These are phyloP conservation scores for Zoanthus sansibaricus DNA, from an alignment of 92 coral and sea anemone genomes.

Conservation along the genomic window DNA sequence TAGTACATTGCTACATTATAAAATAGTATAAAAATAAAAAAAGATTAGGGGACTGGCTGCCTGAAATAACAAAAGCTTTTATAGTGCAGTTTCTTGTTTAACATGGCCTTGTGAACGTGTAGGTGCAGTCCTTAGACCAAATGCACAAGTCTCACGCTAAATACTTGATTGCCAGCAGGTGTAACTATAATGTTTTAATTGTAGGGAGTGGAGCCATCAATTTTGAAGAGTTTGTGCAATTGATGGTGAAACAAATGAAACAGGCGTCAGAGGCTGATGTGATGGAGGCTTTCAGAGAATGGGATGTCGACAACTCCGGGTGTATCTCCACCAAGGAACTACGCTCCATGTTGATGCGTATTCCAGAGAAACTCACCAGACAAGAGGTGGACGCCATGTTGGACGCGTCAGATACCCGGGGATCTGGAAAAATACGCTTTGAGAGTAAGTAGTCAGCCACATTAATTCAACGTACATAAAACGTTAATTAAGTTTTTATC, in stretches of 20 bases:
- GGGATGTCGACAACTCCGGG: conserved; percentile 80
- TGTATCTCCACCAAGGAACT: conserved; percentile 70
- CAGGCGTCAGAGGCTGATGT: conserved; percentile 76
- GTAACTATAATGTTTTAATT: background rate
- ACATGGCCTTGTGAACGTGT: too few species aligned
- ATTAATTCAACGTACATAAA: too few species aligned
- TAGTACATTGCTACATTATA: too few species aligned
- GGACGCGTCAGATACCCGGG: conserved; percentile 65
- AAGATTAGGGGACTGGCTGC: too few species aligned
- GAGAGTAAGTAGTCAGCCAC: conserved; percentile 53
- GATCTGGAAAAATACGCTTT: conserved; percentile 77
- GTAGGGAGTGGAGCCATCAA: conserved; percentile 88
- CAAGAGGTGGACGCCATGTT: conserved; percentile 79
- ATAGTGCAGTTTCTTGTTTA: too few species aligned
- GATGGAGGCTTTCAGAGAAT: conserved; percentile 75
- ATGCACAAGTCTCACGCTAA: too few species aligned
- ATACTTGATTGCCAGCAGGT: too few species aligned
- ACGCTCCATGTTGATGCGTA: conserved; percentile 76
- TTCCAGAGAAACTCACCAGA: conserved; percentile 70
- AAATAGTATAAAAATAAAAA: too few species aligned
- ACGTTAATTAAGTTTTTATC: too few species aligned
- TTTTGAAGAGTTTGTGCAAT: conserved; percentile 83
- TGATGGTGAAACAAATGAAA: conserved; percentile 82
- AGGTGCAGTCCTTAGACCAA: too few species aligned
- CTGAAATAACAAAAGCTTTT: too few species aligned